These are phyloP conservation scores for Chromoteleia sp. DNA, from an alignment of 2,888 invertebrate species.

Conservation along the genomic window DNA sequence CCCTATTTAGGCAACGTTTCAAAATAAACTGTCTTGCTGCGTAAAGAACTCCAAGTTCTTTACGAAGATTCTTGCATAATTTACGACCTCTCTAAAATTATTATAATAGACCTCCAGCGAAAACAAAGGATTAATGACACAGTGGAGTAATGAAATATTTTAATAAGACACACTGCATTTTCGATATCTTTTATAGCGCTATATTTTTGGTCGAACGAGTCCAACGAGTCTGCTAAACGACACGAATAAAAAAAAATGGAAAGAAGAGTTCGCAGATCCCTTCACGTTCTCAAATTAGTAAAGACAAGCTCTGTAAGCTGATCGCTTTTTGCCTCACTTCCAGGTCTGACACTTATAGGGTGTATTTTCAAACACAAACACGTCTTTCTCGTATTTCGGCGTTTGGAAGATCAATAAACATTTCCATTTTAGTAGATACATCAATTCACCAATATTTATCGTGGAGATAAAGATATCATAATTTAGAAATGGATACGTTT, in stretches of 20 bases:
- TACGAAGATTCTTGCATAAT: too few species aligned
- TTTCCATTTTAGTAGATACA: slow-evolving; percentile 25
- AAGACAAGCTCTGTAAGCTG: slow-evolving; percentile 70
- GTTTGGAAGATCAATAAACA: slow-evolving; percentile 49
- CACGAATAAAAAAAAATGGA: slow-evolving; percentile 53
- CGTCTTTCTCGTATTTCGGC: slow-evolving; percentile 60
- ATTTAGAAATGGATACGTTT: not conserved
- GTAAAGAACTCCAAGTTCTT: not conserved
- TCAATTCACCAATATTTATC: slow-evolving; percentile 3
- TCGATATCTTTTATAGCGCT: slow-evolving; percentile 46
- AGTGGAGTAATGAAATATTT: slow-evolving; percentile 21
- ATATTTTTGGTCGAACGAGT: slow-evolving; percentile 53
- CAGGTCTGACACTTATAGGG: slow-evolving; percentile 62
- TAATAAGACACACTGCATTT: slow-evolving; percentile 24
- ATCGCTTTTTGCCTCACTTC: slow-evolving; percentile 71
- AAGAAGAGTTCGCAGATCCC: slow-evolving; percentile 50
- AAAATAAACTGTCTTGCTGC: slow-evolving; percentile 1
- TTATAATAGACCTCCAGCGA: not conserved
- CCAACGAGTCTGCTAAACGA: slow-evolving; percentile 41
- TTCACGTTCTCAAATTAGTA: slow-evolving; percentile 62
- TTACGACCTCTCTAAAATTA: not conserved
- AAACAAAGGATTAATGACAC: slow-evolving; percentile 29
- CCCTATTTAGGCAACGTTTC: too few species aligned
- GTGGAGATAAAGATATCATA: not conserved
- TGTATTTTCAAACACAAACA: slow-evolving; percentile 48